Conservation (phyloP, 2,797 vertebrate genomes). For the Atherinosoma microstoma region DNA sequence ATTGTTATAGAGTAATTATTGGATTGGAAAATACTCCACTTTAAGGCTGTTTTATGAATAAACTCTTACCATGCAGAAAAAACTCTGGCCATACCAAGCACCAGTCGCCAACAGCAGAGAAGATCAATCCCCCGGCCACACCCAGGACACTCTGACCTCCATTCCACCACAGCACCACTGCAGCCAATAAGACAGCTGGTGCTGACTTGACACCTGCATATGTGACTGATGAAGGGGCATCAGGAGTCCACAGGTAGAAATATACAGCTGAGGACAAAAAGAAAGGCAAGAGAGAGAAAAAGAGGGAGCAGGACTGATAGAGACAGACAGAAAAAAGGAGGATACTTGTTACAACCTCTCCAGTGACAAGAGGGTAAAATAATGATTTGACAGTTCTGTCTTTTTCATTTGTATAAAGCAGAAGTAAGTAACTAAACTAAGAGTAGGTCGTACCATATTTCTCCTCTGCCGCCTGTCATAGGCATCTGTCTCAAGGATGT, state of each 20-base stretch:
- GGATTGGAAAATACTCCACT: neutral
- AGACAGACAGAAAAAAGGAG: constrained; percentile 9
- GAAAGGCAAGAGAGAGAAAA: constrained; percentile 80
- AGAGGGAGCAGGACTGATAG: constrained; percentile 76
- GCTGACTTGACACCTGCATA: constrained; percentile 83
- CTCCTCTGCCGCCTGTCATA: constrained; percentile 80
- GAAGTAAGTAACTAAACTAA: neutral
- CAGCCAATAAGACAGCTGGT: constrained; percentile 80
- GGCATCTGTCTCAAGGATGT: constrained; percentile 84
- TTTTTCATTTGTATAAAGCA: neutral
- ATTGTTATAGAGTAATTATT: neutral
- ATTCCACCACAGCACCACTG: constrained; percentile 72
- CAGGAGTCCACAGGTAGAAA: constrained; percentile 85
- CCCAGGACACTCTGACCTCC: constrained; percentile 70
- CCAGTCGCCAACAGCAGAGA: constrained; percentile 85
- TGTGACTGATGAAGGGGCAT: constrained; percentile 66
- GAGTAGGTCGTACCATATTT: constrained; percentile 73
- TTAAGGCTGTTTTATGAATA: neutral
- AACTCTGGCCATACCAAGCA: constrained; percentile 87
- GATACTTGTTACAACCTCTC: constrained; percentile 3
- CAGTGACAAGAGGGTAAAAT: neutral
- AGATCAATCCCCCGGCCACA: constrained; percentile 83
- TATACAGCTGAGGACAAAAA: constrained; percentile 74
- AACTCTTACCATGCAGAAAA: constrained; percentile 80
- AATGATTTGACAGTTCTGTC: neutral